Conservation (phyloP, 2,888 invertebrate species). For the Stomorhina lunata region DNA sequence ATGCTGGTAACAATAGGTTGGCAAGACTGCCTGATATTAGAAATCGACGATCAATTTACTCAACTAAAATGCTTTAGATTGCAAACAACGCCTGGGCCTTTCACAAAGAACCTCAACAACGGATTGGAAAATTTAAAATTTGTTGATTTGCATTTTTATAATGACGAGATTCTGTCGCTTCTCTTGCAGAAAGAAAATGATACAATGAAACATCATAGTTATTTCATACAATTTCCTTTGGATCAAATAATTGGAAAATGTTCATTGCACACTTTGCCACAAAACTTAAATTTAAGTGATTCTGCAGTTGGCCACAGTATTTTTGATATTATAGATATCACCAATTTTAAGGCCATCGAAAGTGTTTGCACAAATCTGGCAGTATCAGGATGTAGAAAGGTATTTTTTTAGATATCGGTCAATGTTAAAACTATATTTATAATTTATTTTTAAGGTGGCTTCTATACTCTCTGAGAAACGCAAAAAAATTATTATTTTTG, state of each 20-base stretch:
- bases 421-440: neutral
- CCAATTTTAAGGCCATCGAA: constrained; percentile 82
- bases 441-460: constrained; percentile 82
- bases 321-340: constrained; percentile 80
- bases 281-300: constrained; percentile 72
- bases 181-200: constrained; percentile 84
- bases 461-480: constrained; percentile 90
- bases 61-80: constrained; percentile 81
- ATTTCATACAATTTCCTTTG: constrained; percentile 80
- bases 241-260: constrained; percentile 78
- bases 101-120: constrained; percentile 68
- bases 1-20: constrained; percentile 72
- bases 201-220: constrained; percentile 80
- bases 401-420: constrained; percentile 66
- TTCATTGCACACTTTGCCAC: constrained; percentile 74
- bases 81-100: constrained; percentile 80
- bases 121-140: constrained; percentile 80
- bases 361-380: constrained; percentile 86
- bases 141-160: constrained; percentile 89
- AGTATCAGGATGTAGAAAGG: constrained; percentile 88
- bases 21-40: constrained; percentile 76
- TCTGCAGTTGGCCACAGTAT: constrained; percentile 80
- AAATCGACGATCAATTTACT: constrained; percentile 75
- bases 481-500: constrained; percentile 91
- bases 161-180: constrained; percentile 84